Percentiles rank a stretch among this genome's conserved stretches.
phyloP scores from a whole-genome alignment of 1,140 invertebrate species.

The Zaprionus vittiger region DNA sequence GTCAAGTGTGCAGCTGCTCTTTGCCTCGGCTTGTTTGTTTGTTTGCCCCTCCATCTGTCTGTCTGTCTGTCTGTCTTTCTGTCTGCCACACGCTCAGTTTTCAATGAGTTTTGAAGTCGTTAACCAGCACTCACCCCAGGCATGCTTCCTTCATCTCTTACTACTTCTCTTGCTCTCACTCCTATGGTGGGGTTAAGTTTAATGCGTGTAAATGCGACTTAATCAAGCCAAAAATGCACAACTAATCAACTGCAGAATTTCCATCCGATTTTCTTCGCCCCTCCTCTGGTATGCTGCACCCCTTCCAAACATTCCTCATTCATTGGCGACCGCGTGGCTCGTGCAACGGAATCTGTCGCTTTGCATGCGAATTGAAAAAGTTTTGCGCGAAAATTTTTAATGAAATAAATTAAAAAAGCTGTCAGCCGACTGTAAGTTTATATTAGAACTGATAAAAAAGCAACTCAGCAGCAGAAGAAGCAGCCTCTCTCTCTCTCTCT shows the following conservation, averaged over 20 bases:
- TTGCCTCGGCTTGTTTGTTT: constrained; percentile 46
- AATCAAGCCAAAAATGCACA: constrained; percentile 70
- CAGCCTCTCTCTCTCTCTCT: constrained; percentile 1
- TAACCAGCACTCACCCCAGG: constrained; percentile 20
- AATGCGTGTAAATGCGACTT: constrained; percentile 61
- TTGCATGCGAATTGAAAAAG: constrained; percentile 78
- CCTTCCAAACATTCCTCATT: neutral
- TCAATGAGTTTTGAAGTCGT: constrained; percentile 70
- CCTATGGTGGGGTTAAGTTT: constrained; percentile 35
- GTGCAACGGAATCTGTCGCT: constrained; percentile 55
- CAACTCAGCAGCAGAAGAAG: constrained; percentile 18
- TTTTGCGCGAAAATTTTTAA: constrained; percentile 67
- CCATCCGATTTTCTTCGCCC: neutral
- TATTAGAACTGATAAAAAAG: constrained; percentile 73
- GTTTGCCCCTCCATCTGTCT: constrained; percentile 19
- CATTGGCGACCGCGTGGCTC: constrained; percentile 10
- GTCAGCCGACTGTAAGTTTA: constrained; percentile 77
- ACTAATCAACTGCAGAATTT: constrained; percentile 71
- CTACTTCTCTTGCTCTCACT: neutral
- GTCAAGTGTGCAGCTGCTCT: constrained; percentile 74
- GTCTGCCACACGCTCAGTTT: constrained; percentile 54
- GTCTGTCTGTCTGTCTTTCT: constrained; percentile 16
- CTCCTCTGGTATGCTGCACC: neutral
- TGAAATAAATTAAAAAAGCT: constrained; percentile 80
- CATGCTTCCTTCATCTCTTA: neutral